Percentiles rank a stretch among this genome's conserved stretches.
Evolutionary conservation across 2,797 vertebrate genomes (phyloP).

Genomic region (Sibirionetta formosa): DNA sequence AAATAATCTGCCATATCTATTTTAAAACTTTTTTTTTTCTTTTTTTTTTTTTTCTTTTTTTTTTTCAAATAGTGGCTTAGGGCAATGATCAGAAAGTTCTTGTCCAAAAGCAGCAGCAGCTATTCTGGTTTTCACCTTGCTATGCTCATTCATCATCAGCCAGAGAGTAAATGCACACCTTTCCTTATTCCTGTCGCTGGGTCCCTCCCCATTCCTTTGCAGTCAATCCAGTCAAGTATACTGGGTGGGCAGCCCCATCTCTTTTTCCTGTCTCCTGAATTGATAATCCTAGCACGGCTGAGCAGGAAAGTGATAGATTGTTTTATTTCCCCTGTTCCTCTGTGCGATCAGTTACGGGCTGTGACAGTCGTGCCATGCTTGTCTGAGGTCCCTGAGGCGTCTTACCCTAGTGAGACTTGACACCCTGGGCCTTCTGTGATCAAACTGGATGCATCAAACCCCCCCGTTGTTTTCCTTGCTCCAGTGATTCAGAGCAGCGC

Average conservation of each 20-base stretch:
- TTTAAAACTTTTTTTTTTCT: background rate
- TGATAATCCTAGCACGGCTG: background rate
- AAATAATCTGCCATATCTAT: background rate
- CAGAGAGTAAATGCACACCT: background rate
- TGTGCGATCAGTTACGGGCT: background rate
- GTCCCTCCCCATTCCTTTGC: background rate
- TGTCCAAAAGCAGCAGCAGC: background rate
- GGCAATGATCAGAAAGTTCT: background rate
- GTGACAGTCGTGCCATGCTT: background rate
- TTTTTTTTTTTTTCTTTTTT: background rate
- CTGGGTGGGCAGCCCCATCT: background rate
- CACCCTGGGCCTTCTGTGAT: rapidly evolving
- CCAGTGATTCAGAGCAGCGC: background rate
- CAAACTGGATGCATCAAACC: background rate
- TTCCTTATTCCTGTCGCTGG: rapidly evolving
- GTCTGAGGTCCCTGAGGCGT: background rate
- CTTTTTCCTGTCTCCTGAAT: background rate
- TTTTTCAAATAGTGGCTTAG: background rate
- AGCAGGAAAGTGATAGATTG: background rate
- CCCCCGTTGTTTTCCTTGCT: background rate
- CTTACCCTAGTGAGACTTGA: background rate
- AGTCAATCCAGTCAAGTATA: background rate
- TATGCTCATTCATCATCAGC: background rate
- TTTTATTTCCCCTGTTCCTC: background rate
- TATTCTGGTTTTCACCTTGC: background rate